Evolutionary conservation across 2,888 invertebrate genomes (phyloP).

Genomic region (Thera obeliscata): DNA sequence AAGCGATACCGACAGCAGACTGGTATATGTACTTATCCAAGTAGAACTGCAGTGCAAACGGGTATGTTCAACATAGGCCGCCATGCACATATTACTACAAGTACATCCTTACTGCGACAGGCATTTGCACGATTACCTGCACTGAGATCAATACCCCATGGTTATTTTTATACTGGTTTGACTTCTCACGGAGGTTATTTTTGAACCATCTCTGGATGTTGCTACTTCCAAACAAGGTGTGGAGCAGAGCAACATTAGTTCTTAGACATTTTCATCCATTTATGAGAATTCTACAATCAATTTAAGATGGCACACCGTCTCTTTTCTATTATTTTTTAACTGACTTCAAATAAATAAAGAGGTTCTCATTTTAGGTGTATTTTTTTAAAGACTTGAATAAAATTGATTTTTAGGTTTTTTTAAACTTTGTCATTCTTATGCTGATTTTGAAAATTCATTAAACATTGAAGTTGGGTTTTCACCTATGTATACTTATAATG

Average conservation of each 20-base stretch:
- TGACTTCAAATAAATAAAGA: too few relatives aligned
- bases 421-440: too few relatives aligned
- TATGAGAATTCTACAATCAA: too few relatives aligned
- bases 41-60: neutral
- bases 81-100: neutral
- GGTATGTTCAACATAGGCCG: neutral
- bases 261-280: neutral
- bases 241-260: neutral
- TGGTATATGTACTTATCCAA: slow-evolving; percentile 33
- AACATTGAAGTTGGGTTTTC: too few relatives aligned
- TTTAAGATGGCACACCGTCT: too few relatives aligned
- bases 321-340: too few relatives aligned
- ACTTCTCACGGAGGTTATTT: slow-evolving; percentile 1
- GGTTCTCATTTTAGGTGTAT: too few relatives aligned
- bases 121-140: slow-evolving; percentile 1
- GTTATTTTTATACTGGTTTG: slow-evolving; percentile 9
- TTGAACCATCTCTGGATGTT: neutral
- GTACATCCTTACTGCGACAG: neutral
- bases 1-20: slow-evolving; percentile 48
- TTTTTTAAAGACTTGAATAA: too few relatives aligned
- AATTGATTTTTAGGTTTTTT: too few relatives aligned
- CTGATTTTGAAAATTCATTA: too few relatives aligned
- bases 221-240: neutral
- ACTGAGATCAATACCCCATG: slow-evolving; percentile 5
- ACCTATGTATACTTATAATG: too few relatives aligned